Conservation (phyloP, 2,888 invertebrate species). For the Rotaria magnacalcarata region DNA sequence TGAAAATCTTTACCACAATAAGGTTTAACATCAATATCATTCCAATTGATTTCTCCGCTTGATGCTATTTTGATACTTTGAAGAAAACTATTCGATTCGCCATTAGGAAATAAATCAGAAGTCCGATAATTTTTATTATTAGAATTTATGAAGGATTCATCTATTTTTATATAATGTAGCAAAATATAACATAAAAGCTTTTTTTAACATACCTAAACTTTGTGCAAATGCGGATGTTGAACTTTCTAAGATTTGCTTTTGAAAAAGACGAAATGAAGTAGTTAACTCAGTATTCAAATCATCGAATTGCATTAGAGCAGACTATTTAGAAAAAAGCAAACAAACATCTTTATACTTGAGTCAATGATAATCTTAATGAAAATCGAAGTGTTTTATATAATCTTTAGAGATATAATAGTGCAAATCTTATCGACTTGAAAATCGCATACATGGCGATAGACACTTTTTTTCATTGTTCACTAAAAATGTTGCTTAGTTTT, state of each 20-base stretch:
- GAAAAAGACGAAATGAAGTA: constrained; percentile 29
- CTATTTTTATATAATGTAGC: background rate
- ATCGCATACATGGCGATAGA: too few relatives aligned
- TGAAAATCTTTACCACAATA: constrained; percentile 53
- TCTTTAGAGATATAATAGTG: too few relatives aligned
- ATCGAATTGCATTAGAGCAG: background rate
- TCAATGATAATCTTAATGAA: too few relatives aligned
- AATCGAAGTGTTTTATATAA: too few relatives aligned
- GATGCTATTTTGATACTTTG: constrained; percentile 55
- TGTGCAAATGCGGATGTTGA: background rate
- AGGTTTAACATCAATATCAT: constrained; percentile 56
- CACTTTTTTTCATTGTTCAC: too few relatives aligned
- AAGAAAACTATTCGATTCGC: constrained; percentile 33
- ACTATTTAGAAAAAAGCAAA: background rate
- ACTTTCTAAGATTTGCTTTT: background rate
- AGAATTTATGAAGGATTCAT: background rate
- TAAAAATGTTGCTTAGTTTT: too few relatives aligned
- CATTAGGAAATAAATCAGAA: constrained; percentile 5
- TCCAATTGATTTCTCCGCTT: constrained; percentile 53
- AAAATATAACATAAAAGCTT: background rate
- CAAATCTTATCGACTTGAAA: too few relatives aligned
- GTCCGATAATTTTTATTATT: background rate
- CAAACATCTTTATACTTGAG: too few relatives aligned
- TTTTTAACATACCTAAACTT: background rate
- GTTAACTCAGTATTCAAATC: constrained; percentile 26